phyloP scores from a whole-genome alignment of 1,140 invertebrate species.

The Ceratitis capitata region DNA sequence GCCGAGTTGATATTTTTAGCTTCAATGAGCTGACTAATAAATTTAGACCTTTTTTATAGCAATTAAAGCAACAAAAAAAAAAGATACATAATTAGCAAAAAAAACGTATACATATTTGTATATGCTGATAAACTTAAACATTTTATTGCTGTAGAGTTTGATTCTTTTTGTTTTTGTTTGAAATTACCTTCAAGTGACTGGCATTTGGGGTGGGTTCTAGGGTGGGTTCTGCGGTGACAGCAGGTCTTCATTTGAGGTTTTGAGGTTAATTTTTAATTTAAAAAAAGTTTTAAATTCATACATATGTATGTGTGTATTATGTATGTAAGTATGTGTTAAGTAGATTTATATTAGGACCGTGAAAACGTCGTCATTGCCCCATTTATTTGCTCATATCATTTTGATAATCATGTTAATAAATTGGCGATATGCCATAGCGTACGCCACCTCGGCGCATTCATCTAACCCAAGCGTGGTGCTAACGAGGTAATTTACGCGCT shows the following conservation, averaged over 20 bases:
- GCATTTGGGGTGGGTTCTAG: background rate
- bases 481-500: constrained; percentile 30
- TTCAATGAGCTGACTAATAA: constrained; percentile 21
- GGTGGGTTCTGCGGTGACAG: background rate
- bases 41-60: constrained; percentile 8
- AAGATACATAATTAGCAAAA: background rate
- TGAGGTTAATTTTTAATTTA: too few species aligned
- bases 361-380: background rate
- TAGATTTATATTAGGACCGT: background rate
- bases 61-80: background rate
- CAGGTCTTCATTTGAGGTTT: background rate
- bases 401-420: constrained; percentile 26
- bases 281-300: too few species aligned
- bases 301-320: background rate
- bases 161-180: background rate
- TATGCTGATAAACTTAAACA: background rate
- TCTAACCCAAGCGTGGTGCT: background rate
- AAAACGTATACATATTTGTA: background rate
- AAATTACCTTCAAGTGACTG: constrained; percentile 1
- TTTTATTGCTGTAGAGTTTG: background rate
- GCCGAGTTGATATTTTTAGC: background rate
- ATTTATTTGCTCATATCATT: constrained; percentile 27
- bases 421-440: constrained; percentile 14
- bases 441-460: background rate
- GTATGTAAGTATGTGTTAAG: background rate